Percentiles rank a stretch among this genome's conserved stretches.
Evolutionary conservation across 2,888 invertebrate genomes (phyloP).

Genomic region (Oconnorella tubifera): DNA sequence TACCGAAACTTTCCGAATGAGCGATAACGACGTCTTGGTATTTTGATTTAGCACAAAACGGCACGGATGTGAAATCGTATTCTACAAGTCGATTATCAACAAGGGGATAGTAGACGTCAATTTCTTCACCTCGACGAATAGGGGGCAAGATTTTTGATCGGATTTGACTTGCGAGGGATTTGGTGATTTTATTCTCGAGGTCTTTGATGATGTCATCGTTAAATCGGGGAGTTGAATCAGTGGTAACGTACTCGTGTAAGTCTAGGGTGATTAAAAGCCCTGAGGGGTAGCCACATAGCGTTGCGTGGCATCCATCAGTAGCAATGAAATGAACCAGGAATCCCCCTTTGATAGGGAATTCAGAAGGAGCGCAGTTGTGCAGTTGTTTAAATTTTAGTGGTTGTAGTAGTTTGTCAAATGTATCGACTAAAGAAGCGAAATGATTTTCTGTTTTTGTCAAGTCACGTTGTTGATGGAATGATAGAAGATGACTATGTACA

Average conservation of each 20-base stretch:
- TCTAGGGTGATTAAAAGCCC: slow-evolving; percentile 29
- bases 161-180: not conserved
- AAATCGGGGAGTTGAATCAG: slow-evolving; percentile 7
- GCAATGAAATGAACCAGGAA: not conserved
- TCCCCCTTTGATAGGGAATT: no score
- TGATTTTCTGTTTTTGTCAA: no score
- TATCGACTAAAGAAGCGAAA: no score
- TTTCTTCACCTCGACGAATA: slow-evolving; percentile 20
- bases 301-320: slow-evolving; percentile 11
- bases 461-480: no score
- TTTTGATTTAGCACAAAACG: slow-evolving; percentile 77
- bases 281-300: slow-evolving; percentile 18
- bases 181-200: not conserved
- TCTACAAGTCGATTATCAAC: slow-evolving; percentile 83
- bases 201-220: slow-evolving; percentile 7
- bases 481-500: no score
- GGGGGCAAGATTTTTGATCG: not conserved
- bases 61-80: slow-evolving; percentile 79
- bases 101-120: slow-evolving; percentile 38
- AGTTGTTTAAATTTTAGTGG: no score
- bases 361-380: no score
- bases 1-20: slow-evolving; percentile 82
- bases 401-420: no score
- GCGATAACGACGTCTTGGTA: slow-evolving; percentile 89
- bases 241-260: slow-evolving; percentile 25